These are phyloP conservation scores for Coecobrya sp. DNA, from an alignment of 2,888 invertebrate species.

Conservation along the genomic window DNA sequence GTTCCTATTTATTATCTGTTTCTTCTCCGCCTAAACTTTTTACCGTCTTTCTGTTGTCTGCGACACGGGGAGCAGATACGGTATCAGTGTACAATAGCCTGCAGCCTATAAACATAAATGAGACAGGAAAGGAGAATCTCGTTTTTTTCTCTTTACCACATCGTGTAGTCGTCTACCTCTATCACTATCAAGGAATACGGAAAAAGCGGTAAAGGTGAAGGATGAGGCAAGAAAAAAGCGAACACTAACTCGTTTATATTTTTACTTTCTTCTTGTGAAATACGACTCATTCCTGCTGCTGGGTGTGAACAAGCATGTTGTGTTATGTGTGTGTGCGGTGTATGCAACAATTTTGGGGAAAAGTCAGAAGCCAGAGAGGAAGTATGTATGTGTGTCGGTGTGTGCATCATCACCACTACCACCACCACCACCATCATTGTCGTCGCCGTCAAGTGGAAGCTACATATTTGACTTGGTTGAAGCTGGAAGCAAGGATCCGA, in stretches of 20 bases:
- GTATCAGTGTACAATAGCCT: slow-evolving; percentile 65
- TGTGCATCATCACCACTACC: slow-evolving; percentile 29
- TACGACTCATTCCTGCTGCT: slow-evolving; percentile 36
- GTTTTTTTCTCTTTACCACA: neutral
- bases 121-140: slow-evolving; percentile 14
- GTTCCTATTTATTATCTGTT: slow-evolving; percentile 33
- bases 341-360: slow-evolving; percentile 45
- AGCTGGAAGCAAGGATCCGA: slow-evolving; percentile 73
- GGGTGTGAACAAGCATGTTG: slow-evolving; percentile 59
- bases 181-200: neutral
- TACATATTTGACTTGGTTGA: slow-evolving; percentile 67
- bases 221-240: neutral
- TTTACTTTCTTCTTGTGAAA: slow-evolving; percentile 14
- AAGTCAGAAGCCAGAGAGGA: slow-evolving; percentile 42
- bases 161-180: neutral
- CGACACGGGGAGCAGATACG: slow-evolving; percentile 35
- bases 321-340: neutral
- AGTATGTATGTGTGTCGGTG: neutral
- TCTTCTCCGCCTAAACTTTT: slow-evolving; percentile 36
- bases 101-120: slow-evolving; percentile 66
- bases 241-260: neutral
- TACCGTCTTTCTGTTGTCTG: neutral
- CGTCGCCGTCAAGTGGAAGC: slow-evolving; percentile 47
- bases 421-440: neutral
- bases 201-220: slow-evolving; percentile 50